Conservation (phyloP, 2,113 vertebrate genomes). For the Beaufortia kweichowensis region DNA sequence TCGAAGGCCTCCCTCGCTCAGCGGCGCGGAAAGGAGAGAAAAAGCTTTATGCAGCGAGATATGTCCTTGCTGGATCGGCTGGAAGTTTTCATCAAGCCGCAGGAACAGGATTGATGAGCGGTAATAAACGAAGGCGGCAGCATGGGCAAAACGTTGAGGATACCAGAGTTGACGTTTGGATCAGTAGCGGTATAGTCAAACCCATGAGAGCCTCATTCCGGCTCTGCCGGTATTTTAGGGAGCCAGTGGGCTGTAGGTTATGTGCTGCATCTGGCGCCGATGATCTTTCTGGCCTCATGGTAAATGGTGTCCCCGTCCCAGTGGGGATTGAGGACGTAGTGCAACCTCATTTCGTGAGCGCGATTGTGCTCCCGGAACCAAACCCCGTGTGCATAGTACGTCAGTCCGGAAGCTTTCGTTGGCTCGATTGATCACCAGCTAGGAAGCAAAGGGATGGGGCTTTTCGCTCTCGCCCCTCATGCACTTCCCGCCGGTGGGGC, state of each 20-base stretch:
- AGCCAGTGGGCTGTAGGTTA: conserved; percentile 97
- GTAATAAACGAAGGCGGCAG: conserved; percentile 97
- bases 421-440: conserved; percentile 93
- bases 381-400: conserved; percentile 93
- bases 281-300: conserved; percentile 93
- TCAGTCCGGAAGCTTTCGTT: conserved; percentile 94
- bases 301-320: conserved; percentile 98
- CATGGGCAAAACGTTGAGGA: conserved; percentile 93
- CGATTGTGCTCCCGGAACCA: conserved; percentile 98
- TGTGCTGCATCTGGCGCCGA: conserved; percentile 97
- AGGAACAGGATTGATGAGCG: conserved; percentile 93
- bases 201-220: conserved; percentile 89
- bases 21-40: conserved; percentile 96
- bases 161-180: conserved; percentile 88
- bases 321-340: conserved; percentile 91
- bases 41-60: conserved; percentile 95
- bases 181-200: conserved; percentile 86
- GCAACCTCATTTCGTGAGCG: conserved; percentile 86
- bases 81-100: conserved; percentile 86
- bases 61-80: conserved; percentile 88
- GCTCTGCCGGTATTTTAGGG: conserved; percentile 91
- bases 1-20: conserved; percentile 98
- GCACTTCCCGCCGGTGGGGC: conserved; percentile 95
- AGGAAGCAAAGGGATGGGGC: conserved; percentile 96
- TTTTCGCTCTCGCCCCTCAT: conserved; percentile 96